Conservation (phyloP, 2,797 vertebrate species). For the Dryobates pubescens region DNA sequence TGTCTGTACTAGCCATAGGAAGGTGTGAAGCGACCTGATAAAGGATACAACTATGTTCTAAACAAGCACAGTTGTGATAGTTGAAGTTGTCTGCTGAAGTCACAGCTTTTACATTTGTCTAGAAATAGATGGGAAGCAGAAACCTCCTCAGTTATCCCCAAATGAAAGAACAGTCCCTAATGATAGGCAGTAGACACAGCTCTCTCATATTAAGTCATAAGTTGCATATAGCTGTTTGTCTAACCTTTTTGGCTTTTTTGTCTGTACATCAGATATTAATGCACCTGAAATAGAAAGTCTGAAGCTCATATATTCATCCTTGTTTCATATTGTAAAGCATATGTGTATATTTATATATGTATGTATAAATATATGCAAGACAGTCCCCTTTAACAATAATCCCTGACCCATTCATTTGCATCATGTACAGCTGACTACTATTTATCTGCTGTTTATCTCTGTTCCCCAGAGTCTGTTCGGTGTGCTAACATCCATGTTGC, state of each 20-base stretch:
- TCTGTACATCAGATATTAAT: slow-evolving; percentile 1
- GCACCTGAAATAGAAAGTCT: slow-evolving; percentile 51
- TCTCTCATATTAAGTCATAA: slow-evolving; percentile 1
- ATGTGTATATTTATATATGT: background rate
- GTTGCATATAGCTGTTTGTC: slow-evolving; percentile 22
- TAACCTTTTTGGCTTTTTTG: background rate
- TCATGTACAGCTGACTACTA: background rate
- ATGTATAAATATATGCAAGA: background rate
- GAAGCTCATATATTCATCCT: background rate
- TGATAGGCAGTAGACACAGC: background rate
- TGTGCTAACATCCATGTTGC: background rate
- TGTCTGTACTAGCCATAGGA: rapidly evolving
- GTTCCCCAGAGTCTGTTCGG: background rate
- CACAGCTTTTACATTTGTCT: background rate
- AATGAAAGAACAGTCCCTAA: background rate
- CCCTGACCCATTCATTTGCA: background rate
- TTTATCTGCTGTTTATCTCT: background rate
- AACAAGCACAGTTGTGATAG: rapidly evolving
- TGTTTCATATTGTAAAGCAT: background rate
- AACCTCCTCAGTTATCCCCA: background rate
- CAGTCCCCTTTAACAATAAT: background rate
- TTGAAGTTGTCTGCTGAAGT: background rate
- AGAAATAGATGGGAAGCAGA: background rate
- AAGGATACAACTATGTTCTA: rapidly evolving
- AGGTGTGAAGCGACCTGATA: rapidly evolving